phyloP scores from a whole-genome alignment of 2,797 vertebrate genomes.

The Parauchenoglanis ngamensis region DNA sequence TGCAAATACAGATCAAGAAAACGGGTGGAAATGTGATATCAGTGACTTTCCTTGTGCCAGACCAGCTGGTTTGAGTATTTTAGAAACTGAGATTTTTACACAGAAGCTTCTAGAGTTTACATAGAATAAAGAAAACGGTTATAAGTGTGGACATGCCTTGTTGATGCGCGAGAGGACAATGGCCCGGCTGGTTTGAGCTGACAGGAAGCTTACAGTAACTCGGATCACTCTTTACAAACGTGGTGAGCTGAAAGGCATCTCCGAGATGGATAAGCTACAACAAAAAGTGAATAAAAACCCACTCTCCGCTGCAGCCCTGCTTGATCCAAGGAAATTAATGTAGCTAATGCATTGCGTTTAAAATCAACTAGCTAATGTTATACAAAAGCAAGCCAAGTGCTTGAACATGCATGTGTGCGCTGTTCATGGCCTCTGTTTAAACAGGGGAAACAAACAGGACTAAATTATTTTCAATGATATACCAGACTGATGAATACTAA shows the following conservation, averaged over 20 bases:
- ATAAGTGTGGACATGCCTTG: background rate
- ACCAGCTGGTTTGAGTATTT: background rate
- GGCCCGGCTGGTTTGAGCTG: background rate
- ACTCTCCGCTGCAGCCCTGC: background rate
- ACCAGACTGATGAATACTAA: background rate
- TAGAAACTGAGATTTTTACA: background rate
- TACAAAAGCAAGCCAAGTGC: background rate
- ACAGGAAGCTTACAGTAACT: background rate
- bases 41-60: background rate
- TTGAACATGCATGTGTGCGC: background rate
- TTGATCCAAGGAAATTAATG: background rate
- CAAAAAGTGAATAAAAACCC: background rate
- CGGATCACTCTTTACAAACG: background rate
- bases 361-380: background rate
- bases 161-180: background rate
- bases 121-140: background rate
- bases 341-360: background rate
- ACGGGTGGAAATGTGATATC: background rate
- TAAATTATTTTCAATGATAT: background rate
- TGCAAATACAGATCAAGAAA: background rate
- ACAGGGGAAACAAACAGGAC: background rate
- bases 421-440: background rate
- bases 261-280: background rate
- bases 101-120: background rate
- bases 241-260: background rate